A percentile compares a stretch with the other conserved stretches of the same genome.
These are phyloP conservation scores for Crossaster papposus DNA, from an alignment of 53 echinoderm and acorn worm species.

Conservation along the genomic window DNA sequence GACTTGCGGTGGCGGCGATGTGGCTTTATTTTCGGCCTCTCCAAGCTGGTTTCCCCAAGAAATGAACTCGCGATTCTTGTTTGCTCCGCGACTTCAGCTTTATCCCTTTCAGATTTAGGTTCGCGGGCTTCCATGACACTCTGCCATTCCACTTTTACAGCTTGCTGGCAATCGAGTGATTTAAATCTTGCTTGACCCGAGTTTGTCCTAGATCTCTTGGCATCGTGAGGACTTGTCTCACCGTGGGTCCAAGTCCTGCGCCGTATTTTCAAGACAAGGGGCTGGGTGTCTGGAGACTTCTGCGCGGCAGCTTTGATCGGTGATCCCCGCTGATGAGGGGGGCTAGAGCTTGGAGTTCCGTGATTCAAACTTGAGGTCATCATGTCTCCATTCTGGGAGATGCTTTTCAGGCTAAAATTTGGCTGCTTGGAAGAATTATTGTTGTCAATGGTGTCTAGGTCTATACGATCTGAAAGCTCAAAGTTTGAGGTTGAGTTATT, in stretches of 20 bases:
- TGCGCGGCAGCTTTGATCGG: background rate
- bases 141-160: slow-evolving; percentile 26
- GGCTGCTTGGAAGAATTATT: slow-evolving; percentile 13
- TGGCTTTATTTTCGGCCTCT: slow-evolving; percentile 10
- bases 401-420: slow-evolving; percentile 5
- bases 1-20: slow-evolving; percentile 36
- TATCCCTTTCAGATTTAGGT: background rate
- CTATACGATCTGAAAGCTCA: background rate
- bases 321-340: background rate
- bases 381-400: slow-evolving; percentile 3
- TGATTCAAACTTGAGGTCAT: background rate
- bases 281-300: slow-evolving; percentile 1
- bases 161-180: background rate
- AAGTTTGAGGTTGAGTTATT: background rate
- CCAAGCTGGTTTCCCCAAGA: background rate
- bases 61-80: background rate
- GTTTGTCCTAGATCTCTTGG: background rate
- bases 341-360: background rate
- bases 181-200: background rate
- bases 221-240: background rate
- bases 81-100: background rate
- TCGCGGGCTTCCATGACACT: background rate
- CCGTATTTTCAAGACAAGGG: slow-evolving; percentile 54
- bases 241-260: slow-evolving; percentile 39
- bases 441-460: background rate